A percentile compares a stretch with the other conserved stretches of the same genome.
These are phyloP conservation scores for Andrena fulva DNA, from an alignment of 2,888 invertebrate genomes.

Conservation along the genomic window DNA sequence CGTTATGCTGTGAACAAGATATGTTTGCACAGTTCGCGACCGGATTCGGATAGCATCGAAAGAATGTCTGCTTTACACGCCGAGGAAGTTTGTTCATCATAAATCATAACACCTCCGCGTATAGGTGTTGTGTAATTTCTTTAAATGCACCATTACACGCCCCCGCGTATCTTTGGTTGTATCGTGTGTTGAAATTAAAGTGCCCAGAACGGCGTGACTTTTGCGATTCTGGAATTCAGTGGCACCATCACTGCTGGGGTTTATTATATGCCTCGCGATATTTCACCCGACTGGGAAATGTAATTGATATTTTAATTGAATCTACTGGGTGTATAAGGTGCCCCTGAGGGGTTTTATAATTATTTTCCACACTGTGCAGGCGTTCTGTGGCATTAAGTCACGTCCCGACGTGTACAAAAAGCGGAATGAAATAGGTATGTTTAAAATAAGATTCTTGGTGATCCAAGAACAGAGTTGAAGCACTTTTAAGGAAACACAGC, in stretches of 20 bases:
- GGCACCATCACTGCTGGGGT: conserved; percentile 1
- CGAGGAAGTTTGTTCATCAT: conserved; percentile 19
- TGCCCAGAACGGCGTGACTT: conserved; percentile 2
- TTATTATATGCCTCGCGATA: conserved; percentile 9
- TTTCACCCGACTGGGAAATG: background rate
- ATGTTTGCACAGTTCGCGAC: conserved; percentile 24
- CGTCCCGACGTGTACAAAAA: no score
- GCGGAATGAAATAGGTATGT: no score
- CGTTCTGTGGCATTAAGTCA: no score
- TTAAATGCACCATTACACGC: background rate
- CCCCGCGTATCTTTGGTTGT: background rate
- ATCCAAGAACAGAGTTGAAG: no score
- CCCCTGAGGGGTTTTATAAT: no score
- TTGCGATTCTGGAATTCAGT: background rate
- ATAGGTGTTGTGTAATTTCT: background rate
- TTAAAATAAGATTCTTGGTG: no score
- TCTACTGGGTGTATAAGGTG: no score
- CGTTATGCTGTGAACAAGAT: conserved; percentile 11
- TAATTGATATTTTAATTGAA: background rate
- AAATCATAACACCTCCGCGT: conserved; percentile 1
- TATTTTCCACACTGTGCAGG: no score
- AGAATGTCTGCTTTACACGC: conserved; percentile 29
- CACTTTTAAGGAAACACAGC: no score
- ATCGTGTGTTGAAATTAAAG: conserved; percentile 20
- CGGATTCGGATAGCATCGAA: conserved; percentile 40